Evolutionary conservation across 2,888 invertebrate genomes (phyloP).

Genomic region (Ametastegia equiseti): DNA sequence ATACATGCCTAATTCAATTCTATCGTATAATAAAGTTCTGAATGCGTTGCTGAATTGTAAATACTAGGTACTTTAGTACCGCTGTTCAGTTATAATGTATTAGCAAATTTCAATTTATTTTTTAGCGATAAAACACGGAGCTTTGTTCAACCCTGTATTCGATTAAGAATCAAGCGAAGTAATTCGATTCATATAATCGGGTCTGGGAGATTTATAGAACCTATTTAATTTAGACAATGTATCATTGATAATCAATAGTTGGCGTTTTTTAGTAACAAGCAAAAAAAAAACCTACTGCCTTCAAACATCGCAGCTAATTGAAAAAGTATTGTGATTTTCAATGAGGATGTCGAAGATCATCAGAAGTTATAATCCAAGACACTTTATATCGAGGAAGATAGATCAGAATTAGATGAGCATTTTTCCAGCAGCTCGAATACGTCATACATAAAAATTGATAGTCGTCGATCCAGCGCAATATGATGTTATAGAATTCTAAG

Average conservation of each 20-base stretch:
- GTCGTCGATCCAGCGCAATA: background rate
- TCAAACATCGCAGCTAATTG: background rate
- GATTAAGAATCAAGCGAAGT: background rate
- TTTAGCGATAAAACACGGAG: background rate
- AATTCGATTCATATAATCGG: background rate
- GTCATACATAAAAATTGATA: too few species aligned
- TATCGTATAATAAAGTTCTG: background rate
- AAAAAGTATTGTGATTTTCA: background rate
- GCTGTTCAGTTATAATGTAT: slow-evolving; percentile 2
- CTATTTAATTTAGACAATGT: background rate
- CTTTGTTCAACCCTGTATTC: background rate
- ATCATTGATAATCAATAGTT: background rate
- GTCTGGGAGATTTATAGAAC: background rate
- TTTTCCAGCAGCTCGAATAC: too few species aligned
- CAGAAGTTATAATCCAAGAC: background rate
- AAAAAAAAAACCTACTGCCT: background rate
- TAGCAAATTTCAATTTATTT: background rate
- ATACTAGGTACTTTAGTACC: slow-evolving; percentile 16
- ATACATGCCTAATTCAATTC: background rate
- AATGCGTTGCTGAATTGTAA: slow-evolving; percentile 28
- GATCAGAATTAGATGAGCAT: background rate
- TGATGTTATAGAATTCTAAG: background rate
- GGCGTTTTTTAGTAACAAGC: background rate
- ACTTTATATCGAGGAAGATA: background rate
- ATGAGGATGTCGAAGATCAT: background rate